phyloP scores from a whole-genome alignment of 2,113 vertebrate genomes.

The Vicugna pacos region DNA sequence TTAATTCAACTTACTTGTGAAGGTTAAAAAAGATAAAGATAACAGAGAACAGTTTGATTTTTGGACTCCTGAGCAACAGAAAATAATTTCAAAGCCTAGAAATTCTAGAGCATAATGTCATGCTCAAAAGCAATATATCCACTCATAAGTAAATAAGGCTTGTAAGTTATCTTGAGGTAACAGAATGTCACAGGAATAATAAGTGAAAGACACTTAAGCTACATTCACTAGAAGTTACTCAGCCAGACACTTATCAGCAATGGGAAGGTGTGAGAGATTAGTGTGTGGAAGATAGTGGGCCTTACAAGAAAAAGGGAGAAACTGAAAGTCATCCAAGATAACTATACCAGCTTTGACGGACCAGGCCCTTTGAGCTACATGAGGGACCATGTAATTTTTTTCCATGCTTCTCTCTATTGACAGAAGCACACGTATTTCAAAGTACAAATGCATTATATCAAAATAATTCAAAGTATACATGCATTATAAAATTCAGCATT shows the following conservation, averaged over 20 bases:
- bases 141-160: conserved; percentile 31
- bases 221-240: conserved; percentile 14
- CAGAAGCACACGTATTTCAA: conserved; percentile 16
- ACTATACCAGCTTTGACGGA: neutral
- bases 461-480: neutral
- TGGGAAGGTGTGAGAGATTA: neutral
- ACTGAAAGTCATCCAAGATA: neutral
- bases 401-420: neutral
- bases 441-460: neutral
- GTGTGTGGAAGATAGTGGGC: neutral
- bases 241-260: neutral
- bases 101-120: conserved; percentile 48
- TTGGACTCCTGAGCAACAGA: neutral
- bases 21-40: neutral
- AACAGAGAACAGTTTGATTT: conserved; percentile 25
- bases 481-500: conserved; percentile 13
- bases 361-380: neutral
- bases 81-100: conserved; percentile 53
- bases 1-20: conserved; percentile 18
- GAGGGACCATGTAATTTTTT: conserved; percentile 7
- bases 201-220: conserved; percentile 53
- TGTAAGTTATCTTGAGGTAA: conserved; percentile 39
- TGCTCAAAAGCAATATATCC: conserved; percentile 13
- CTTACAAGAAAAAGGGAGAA: neutral
- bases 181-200: conserved; percentile 31